Percentiles rank a stretch among this genome's conserved stretches.
Evolutionary conservation across 1,140 invertebrate species (phyloP).

Genomic region (Zophobas morio): DNA sequence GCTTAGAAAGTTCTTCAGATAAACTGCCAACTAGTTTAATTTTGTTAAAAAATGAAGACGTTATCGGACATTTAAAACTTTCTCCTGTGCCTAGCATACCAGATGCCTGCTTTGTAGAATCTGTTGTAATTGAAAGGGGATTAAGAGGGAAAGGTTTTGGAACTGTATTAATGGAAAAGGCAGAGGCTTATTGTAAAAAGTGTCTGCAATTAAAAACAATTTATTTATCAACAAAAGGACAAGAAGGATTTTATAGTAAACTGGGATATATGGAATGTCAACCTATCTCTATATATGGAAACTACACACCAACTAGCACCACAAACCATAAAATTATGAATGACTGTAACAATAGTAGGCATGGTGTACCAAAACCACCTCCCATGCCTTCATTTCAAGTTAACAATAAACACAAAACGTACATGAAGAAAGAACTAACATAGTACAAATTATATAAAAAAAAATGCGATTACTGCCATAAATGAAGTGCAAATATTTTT

Average conservation of each 20-base stretch:
- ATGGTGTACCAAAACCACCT: slow-evolving; percentile 49
- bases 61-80: slow-evolving; percentile 84
- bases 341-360: background rate
- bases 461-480: slow-evolving; percentile 1
- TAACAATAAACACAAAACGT: slow-evolving; percentile 58
- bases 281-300: slow-evolving; percentile 78
- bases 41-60: slow-evolving; percentile 72
- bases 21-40: slow-evolving; percentile 80
- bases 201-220: slow-evolving; percentile 74
- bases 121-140: slow-evolving; percentile 80
- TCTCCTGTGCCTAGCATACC: slow-evolving; percentile 76
- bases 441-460: slow-evolving; percentile 1
- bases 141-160: slow-evolving; percentile 82
- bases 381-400: slow-evolving; percentile 47
- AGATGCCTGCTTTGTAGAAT: slow-evolving; percentile 82
- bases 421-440: slow-evolving; percentile 62
- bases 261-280: slow-evolving; percentile 80
- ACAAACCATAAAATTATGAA: slow-evolving; percentile 28
- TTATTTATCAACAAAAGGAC: slow-evolving; percentile 83
- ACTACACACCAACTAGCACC: slow-evolving; percentile 49
- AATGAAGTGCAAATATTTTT: slow-evolving; percentile 22
- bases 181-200: slow-evolving; percentile 78
- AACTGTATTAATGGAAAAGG: slow-evolving; percentile 77
- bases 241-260: slow-evolving; percentile 83
- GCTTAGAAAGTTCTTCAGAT: slow-evolving; percentile 78